These are phyloP conservation scores for Ooceraea biroi DNA, from an alignment of 1,140 invertebrate genomes.

Conservation along the genomic window DNA sequence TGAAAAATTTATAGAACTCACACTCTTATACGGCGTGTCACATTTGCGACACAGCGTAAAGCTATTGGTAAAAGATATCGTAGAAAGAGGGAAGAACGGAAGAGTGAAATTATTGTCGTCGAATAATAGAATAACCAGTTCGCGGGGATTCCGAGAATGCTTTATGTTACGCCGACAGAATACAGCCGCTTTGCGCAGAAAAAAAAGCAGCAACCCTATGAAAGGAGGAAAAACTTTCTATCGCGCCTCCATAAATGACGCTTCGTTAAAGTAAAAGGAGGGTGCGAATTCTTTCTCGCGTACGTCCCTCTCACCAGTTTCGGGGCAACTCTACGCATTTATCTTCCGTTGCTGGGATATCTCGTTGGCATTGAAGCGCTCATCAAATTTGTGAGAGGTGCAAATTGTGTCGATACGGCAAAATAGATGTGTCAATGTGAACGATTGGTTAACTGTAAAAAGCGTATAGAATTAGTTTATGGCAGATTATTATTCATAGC, in stretches of 20 bases:
- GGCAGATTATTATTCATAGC: not conserved
- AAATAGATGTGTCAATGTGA: not conserved
- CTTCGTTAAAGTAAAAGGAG: slow-evolving; percentile 57
- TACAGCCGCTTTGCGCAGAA: slow-evolving; percentile 1
- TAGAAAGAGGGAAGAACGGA: not conserved
- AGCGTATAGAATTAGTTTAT: not conserved
- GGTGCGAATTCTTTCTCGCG: slow-evolving; percentile 51
- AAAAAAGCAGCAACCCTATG: not conserved
- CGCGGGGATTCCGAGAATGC: slow-evolving; percentile 21
- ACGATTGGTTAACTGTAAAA: not conserved
- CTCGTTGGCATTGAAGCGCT: slow-evolving; percentile 1
- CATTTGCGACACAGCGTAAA: slow-evolving; percentile 17
- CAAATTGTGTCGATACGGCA: slow-evolving; percentile 29
- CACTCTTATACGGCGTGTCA: not conserved
- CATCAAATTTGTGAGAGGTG: slow-evolving; percentile 6
- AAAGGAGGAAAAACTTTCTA: slow-evolving; percentile 14
- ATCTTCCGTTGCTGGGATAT: slow-evolving; percentile 39
- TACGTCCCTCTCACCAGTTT: slow-evolving; percentile 8
- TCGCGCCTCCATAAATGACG: slow-evolving; percentile 45
- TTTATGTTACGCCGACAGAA: slow-evolving; percentile 32
- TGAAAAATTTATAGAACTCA: slow-evolving; percentile 45
- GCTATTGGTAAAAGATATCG: slow-evolving; percentile 16
- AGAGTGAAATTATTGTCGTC: slow-evolving; percentile 39
- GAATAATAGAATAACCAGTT: slow-evolving; percentile 52
- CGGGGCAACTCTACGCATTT: slow-evolving; percentile 41